Evolutionary conservation across 2,797 vertebrate genomes (phyloP), one percentile per base, ranked within the genome.

Genomic region (Xiphophorus birchmanni): DNA sequence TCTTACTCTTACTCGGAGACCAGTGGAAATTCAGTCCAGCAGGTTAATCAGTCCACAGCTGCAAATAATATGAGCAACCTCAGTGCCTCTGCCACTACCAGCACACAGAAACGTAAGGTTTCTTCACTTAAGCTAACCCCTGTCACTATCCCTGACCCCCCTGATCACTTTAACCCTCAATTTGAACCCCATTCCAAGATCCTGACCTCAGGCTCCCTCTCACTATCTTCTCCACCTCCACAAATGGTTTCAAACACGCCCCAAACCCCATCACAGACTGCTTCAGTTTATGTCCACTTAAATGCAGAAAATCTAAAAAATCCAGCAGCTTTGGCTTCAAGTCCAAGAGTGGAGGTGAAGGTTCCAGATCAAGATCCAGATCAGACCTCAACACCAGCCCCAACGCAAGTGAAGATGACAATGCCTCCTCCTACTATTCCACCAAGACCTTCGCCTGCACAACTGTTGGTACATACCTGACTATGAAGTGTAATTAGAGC

Each of bases 41-140:
- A 86, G 83, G 78, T 73, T 75, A 48, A 89, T 89, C 82, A 85
- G 92, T 83, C 90, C 93, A 78, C 94, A 77, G 84, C 91, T 91
- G 11, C 48, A 7, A 87, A 87, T 44, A 69, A 88, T 47, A 54
- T 44, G 5, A 78, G 54, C 76, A 82, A 75, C 44, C 23, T 35
- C 15, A 81, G 37, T 67, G 45, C 77, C 65, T 81, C 84, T 69
- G 54, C 85, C 81, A 81, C 85, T 71, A 84, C 94, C 89, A 96
- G 95, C 78, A 91, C 76, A 50, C 95, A 96, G 76, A 96, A 96
- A 80, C 96, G 96, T 82, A 98, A 95, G 90, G 92, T 98, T 80
- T 97, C 97, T 9, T 96, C 97, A 56, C 87, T 97, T 86, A 97
- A 96, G 93, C 93, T 99, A 91, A 97, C 96, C 83, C 96, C 92